These are phyloP conservation scores for Tethea ocularis DNA, from an alignment of 2,888 invertebrate species.

Conservation along the genomic window DNA sequence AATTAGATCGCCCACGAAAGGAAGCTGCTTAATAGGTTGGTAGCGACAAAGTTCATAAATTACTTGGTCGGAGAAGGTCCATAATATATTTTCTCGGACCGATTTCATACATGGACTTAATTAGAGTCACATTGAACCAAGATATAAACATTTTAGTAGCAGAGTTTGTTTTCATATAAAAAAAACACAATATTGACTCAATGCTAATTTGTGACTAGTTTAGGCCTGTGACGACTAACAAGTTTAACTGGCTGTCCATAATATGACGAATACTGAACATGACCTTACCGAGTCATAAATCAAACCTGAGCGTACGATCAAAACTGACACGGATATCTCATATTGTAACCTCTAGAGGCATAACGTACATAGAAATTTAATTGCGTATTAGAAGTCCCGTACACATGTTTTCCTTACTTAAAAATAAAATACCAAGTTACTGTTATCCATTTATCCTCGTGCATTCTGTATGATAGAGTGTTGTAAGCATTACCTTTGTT, in stretches of 20 bases:
- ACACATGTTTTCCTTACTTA: too few relatives aligned
- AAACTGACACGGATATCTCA: constrained; percentile 71
- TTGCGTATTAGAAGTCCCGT: neutral
- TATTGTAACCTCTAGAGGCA: constrained; percentile 62
- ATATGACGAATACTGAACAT: constrained; percentile 71
- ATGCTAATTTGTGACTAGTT: constrained; percentile 48
- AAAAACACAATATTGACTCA: constrained; percentile 39
- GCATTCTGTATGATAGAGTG: too few relatives aligned
- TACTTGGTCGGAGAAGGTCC: constrained; percentile 51
- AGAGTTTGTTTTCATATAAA: constrained; percentile 12
- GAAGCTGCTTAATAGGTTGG: constrained; percentile 72
- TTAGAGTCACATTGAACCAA: constrained; percentile 54
- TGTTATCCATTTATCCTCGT: too few relatives aligned
- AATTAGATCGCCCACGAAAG: constrained; percentile 82
- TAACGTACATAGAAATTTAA: constrained; percentile 28
- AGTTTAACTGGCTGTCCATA: constrained; percentile 66
- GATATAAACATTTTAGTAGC: constrained; percentile 36
- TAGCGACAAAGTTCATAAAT: constrained; percentile 75
- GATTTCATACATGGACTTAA: constrained; percentile 54
- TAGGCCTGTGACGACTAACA: constrained; percentile 64
- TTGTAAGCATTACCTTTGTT: too few relatives aligned
- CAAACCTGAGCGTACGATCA: constrained; percentile 69
- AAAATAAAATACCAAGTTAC: too few relatives aligned
- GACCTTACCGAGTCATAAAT: constrained; percentile 74
- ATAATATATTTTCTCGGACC: constrained; percentile 42